A percentile compares a stretch with the other conserved stretches of the same genome.
Evolutionary conservation across 2,797 vertebrate species (phyloP).

Genomic region (Stomatorhinus walkeri): DNA sequence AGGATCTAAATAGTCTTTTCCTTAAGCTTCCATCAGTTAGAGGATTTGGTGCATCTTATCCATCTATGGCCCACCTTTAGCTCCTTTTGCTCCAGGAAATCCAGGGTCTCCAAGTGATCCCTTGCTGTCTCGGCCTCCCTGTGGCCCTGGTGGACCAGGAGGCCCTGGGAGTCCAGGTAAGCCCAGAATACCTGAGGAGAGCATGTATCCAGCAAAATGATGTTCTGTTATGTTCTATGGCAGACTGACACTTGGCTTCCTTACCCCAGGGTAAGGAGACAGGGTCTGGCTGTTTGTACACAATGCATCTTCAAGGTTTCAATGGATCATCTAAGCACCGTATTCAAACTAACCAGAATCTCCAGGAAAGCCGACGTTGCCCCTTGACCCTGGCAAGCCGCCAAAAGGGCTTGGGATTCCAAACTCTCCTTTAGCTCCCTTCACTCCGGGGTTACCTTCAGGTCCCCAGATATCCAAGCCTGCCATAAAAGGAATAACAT

Average conservation of each 20-base stretch:
- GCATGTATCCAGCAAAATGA: background rate
- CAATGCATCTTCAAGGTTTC: background rate
- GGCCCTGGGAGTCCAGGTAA: slow-evolving; percentile 62
- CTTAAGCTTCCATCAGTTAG: background rate
- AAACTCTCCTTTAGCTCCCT: slow-evolving; percentile 68
- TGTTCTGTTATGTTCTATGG: background rate
- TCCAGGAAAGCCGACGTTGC: slow-evolving; percentile 74
- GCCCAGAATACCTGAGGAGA: slow-evolving; percentile 69
- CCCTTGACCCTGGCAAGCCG: slow-evolving; percentile 62
- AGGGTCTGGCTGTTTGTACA: background rate
- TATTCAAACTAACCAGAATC: slow-evolving; percentile 59
- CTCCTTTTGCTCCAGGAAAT: slow-evolving; percentile 63
- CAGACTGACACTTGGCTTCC: background rate
- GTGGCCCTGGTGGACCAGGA: slow-evolving; percentile 63
- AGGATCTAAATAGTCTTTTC: background rate
- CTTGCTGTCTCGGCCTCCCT: slow-evolving; percentile 60
- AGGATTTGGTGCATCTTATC: background rate
- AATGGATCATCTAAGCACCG: background rate
- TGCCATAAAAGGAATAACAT: slow-evolving; percentile 34
- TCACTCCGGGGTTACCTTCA: slow-evolving; percentile 63
- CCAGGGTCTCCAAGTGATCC: slow-evolving; percentile 73
- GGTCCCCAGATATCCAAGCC: slow-evolving; percentile 67
- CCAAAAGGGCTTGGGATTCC: slow-evolving; percentile 66
- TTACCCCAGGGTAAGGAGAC: background rate
- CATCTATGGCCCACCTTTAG: slow-evolving; percentile 43